Percentiles rank a stretch among this genome's conserved stretches.
Evolutionary conservation across 2,888 invertebrate species (phyloP).

Genomic region (Diaperis boleti): DNA sequence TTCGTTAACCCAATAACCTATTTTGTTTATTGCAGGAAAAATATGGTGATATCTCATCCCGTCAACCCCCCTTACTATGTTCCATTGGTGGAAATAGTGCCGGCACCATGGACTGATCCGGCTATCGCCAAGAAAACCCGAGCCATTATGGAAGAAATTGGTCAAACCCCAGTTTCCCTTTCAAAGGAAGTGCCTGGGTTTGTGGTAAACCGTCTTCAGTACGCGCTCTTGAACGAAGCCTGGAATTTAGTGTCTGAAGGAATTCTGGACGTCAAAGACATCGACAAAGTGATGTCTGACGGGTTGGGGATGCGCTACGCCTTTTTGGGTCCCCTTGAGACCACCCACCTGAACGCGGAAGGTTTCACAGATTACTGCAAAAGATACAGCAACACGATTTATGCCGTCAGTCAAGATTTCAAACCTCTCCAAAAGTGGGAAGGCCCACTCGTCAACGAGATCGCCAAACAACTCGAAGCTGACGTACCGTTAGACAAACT

Average conservation of each 20-base stretch:
- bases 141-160: conserved; percentile 86
- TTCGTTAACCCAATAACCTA: background rate
- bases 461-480: conserved; percentile 79
- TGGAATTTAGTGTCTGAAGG: conserved; percentile 90
- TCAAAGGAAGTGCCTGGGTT: conserved; percentile 92
- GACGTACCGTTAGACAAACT: conserved; percentile 82
- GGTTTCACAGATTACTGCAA: conserved; percentile 78
- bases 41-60: conserved; percentile 91
- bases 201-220: conserved; percentile 94
- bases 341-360: conserved; percentile 94
- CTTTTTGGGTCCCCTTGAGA: conserved; percentile 94
- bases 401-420: conserved; percentile 78
- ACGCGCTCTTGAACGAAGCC: conserved; percentile 92
- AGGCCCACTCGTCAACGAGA: conserved; percentile 74
- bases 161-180: conserved; percentile 90
- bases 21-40: conserved; percentile 58
- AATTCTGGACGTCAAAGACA: conserved; percentile 86
- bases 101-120: conserved; percentile 92
- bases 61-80: conserved; percentile 98
- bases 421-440: conserved; percentile 81
- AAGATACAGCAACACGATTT: conserved; percentile 72
- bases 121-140: conserved; percentile 81
- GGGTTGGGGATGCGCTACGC: conserved; percentile 96
- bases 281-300: conserved; percentile 94
- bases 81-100: conserved; percentile 93